Percentiles rank a stretch among this genome's conserved stretches.
These are phyloP conservation scores for Delphinapterus leucas DNA, from an alignment of 2,113 vertebrate genomes.

Conservation along the genomic window DNA sequence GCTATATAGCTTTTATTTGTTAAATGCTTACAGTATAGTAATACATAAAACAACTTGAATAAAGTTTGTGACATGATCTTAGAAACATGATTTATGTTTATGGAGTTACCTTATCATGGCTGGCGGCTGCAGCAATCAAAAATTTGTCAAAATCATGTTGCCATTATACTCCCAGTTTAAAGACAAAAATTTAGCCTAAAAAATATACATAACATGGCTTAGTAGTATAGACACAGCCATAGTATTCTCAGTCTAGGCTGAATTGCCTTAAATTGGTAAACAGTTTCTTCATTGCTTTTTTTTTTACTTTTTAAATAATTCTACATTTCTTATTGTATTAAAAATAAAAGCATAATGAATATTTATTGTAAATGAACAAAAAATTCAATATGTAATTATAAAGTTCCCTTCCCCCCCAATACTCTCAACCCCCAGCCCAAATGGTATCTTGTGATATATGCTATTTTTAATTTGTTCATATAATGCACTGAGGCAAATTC, in stretches of 20 bases:
- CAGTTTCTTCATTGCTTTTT: neutral
- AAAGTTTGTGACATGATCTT: neutral
- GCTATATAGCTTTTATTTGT: neutral
- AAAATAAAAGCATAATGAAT: neutral
- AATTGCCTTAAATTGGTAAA: neutral
- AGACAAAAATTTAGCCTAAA: neutral
- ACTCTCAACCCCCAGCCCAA: neutral
- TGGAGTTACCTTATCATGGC: neutral
- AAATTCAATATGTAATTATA: neutral
- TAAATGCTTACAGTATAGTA: neutral
- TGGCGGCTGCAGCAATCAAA: neutral
- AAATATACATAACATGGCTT: neutral
- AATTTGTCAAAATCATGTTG: neutral
- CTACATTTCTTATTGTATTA: neutral
- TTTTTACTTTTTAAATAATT: neutral
- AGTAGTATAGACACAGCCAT: neutral
- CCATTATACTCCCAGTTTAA: neutral
- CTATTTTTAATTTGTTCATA: neutral
- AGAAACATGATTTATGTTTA: neutral
- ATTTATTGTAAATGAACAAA: neutral
- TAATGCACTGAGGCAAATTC: neutral
- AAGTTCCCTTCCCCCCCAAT: neutral
- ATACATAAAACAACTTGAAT: neutral
- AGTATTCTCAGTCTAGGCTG: neutral
- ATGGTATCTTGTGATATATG: neutral